Conservation (phyloP, 2,113 vertebrate genomes). For the Cyprinodon brontotheroides region DNA sequence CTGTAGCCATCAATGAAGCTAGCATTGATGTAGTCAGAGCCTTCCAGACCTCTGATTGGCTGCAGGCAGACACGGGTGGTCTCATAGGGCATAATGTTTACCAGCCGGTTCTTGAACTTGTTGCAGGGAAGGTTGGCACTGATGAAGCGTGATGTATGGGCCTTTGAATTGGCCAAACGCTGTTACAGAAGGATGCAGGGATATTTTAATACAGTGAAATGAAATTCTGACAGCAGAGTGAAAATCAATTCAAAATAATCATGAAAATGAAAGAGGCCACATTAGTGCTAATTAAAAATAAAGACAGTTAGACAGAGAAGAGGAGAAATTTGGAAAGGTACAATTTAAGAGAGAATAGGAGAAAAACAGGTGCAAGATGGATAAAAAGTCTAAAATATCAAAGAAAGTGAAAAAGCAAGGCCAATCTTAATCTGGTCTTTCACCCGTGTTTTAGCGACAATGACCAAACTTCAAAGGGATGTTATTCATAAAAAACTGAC, state of each 20-base stretch:
- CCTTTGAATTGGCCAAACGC: constrained; percentile 97
- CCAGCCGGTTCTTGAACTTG: constrained; percentile 98
- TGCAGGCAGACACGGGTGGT: constrained; percentile 95
- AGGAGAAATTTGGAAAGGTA: constrained; percentile 15
- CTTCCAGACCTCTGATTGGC: constrained; percentile 96
- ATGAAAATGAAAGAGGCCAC: constrained; percentile 15
- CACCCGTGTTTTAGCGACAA: constrained; percentile 14
- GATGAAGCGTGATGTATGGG: constrained; percentile 97
- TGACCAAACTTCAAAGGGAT: constrained; percentile 32
- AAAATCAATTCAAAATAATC: constrained; percentile 22
- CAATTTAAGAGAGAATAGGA: constrained; percentile 6
- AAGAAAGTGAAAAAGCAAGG: constrained; percentile 37
- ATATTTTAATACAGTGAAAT: not conserved
- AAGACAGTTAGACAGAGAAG: constrained; percentile 1
- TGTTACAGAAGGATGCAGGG: constrained; percentile 56
- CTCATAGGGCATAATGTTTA: constrained; percentile 99
- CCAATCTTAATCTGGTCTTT: constrained; percentile 32
- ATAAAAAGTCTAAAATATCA: constrained; percentile 39
- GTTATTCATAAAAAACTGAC: constrained; percentile 31
- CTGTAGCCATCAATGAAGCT: constrained; percentile 98
- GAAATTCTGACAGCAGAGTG: not conserved
- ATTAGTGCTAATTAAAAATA: not conserved
- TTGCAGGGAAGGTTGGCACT: constrained; percentile 99
- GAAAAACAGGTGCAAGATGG: constrained; percentile 27
- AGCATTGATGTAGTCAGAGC: constrained; percentile 96